These are phyloP conservation scores for Rana temporaria DNA, from an alignment of 2,113 vertebrate species.

Conservation along the genomic window DNA sequence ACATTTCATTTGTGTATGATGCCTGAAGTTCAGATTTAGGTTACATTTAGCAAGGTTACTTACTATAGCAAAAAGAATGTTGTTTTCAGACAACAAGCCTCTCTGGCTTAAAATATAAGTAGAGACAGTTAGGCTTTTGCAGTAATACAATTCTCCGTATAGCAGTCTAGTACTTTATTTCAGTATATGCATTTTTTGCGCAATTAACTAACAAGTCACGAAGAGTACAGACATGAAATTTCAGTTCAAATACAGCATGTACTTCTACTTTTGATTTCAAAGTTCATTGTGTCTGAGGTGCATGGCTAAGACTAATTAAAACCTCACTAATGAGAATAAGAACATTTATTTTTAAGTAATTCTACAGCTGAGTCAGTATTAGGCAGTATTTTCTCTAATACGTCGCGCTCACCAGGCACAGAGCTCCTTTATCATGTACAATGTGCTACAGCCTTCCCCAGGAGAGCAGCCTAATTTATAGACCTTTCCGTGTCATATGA, in stretches of 20 bases:
- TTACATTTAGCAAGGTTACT: too few species aligned
- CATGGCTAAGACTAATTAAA: conserved; percentile 34
- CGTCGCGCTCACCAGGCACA: conserved; percentile 19
- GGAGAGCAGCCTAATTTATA: conserved; percentile 48
- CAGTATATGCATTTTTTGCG: background rate
- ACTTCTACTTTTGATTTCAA: background rate
- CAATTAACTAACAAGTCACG: background rate
- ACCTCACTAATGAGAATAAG: conserved; percentile 13
- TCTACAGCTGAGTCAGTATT: conserved; percentile 14
- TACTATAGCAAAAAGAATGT: too few species aligned
- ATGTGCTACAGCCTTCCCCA: conserved; percentile 30
- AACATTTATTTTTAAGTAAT: background rate
- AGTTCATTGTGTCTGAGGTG: background rate
- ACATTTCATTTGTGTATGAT: too few species aligned
- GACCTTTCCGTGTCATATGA: conserved; percentile 48
- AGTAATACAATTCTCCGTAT: too few species aligned
- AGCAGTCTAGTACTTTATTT: background rate
- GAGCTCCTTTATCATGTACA: conserved; percentile 41
- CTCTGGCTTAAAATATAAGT: too few species aligned
- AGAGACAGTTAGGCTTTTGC: too few species aligned
- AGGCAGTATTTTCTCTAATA: conserved; percentile 17
- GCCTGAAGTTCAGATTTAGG: too few species aligned
- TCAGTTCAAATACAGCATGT: background rate
- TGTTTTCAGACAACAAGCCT: too few species aligned
- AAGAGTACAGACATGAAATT: background rate